phyloP scores from a whole-genome alignment of 2,888 invertebrate genomes.

The Agrotis segetum region DNA sequence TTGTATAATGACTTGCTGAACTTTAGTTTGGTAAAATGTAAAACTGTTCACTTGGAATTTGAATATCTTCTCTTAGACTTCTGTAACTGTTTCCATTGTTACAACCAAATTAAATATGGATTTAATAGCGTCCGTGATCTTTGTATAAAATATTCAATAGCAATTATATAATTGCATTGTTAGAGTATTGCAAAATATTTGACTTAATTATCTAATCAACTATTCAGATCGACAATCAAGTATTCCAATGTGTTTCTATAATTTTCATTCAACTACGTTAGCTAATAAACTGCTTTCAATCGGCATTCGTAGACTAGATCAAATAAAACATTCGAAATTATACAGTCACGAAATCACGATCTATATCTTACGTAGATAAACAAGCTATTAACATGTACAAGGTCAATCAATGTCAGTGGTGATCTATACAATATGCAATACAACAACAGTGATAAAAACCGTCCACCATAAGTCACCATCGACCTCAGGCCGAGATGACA shows the following conservation, averaged over 20 bases:
- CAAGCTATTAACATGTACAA: slow-evolving; percentile 45
- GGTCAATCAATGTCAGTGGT: slow-evolving; percentile 58
- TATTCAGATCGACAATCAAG: slow-evolving; percentile 45
- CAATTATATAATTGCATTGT: slow-evolving; percentile 41
- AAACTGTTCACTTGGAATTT: background rate
- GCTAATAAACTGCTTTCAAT: slow-evolving; percentile 13
- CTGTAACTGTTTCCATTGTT: background rate
- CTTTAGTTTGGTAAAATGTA: slow-evolving; percentile 1
- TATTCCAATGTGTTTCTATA: slow-evolving; percentile 29
- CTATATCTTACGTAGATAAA: slow-evolving; percentile 31
- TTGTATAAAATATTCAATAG: slow-evolving; percentile 23
- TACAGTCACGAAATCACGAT: slow-evolving; percentile 46
- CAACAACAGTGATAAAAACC: slow-evolving; percentile 57
- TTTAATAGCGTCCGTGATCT: slow-evolving; percentile 25
- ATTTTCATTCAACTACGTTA: slow-evolving; percentile 27
- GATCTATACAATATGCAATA: slow-evolving; percentile 50
- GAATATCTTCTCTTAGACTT: too few species aligned
- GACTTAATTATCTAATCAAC: slow-evolving; percentile 44
- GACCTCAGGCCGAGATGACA: slow-evolving; percentile 67
- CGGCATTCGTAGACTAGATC: slow-evolving; percentile 11
- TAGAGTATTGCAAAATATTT: slow-evolving; percentile 29
- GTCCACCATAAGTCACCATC: slow-evolving; percentile 68
- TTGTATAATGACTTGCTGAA: slow-evolving; percentile 20
- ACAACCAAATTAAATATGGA: background rate
- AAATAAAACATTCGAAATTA: slow-evolving; percentile 34